Conservation (phyloP, 2,888 invertebrate species). For the Stenodema calcarata region DNA sequence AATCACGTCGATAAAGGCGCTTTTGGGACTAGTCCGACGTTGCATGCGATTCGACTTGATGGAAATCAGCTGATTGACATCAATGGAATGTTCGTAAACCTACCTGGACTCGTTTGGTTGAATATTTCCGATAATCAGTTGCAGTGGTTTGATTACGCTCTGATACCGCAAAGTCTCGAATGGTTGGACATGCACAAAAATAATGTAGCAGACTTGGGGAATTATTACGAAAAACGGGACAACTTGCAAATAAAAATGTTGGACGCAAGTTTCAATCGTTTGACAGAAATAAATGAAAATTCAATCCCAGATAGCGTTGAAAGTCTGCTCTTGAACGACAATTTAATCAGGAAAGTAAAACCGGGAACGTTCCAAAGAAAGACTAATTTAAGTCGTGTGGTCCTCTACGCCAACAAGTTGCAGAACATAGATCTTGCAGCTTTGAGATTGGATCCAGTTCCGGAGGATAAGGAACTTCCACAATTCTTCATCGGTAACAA, state of each 20-base stretch:
- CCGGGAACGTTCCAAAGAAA: slow-evolving; percentile 88
- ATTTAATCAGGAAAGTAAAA: slow-evolving; percentile 80
- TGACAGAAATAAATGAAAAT: slow-evolving; percentile 79
- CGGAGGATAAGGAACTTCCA: slow-evolving; percentile 76
- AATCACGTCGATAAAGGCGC: slow-evolving; percentile 83
- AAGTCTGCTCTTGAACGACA: slow-evolving; percentile 86
- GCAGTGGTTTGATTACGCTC: slow-evolving; percentile 92
- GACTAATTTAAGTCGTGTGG: slow-evolving; percentile 82
- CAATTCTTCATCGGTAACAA: slow-evolving; percentile 92
- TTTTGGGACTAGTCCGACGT: slow-evolving; percentile 79
- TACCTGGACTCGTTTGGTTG: slow-evolving; percentile 82
- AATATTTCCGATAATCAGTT: slow-evolving; percentile 90
- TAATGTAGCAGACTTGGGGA: slow-evolving; percentile 84
- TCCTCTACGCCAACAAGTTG: slow-evolving; percentile 87
- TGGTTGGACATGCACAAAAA: slow-evolving; percentile 92
- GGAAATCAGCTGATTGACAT: slow-evolving; percentile 88
- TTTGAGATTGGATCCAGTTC: slow-evolving; percentile 77
- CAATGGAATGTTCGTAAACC: slow-evolving; percentile 87
- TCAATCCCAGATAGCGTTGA: slow-evolving; percentile 88
- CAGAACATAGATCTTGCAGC: slow-evolving; percentile 82
- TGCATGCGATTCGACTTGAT: slow-evolving; percentile 86
- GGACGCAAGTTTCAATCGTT: slow-evolving; percentile 89
- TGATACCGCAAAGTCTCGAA: slow-evolving; percentile 85
- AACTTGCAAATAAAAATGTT: slow-evolving; percentile 79
- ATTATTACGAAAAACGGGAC: slow-evolving; percentile 85